Evolutionary conservation across 2,888 invertebrate species (phyloP), one percentile per base, ranked within the genome.

Genomic region (Cephus pulcher): DNA sequence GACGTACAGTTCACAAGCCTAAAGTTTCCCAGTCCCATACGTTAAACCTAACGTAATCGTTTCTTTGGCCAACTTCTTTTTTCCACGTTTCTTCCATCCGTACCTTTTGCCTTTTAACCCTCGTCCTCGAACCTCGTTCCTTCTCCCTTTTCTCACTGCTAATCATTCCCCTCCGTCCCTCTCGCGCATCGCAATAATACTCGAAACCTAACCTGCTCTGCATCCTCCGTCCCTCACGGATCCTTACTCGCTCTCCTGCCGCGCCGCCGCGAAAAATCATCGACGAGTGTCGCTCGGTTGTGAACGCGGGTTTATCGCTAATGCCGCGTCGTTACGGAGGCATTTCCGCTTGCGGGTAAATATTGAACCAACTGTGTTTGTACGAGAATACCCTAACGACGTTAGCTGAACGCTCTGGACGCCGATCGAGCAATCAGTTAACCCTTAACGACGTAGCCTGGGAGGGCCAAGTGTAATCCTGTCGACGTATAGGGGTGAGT

Each of bases 401-500:
- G 37, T 74, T 74, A 30, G 30, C 11, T 56, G 56, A 9, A 56
- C 56, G 56, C 23, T 56, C 56, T 56, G 56, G 56, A 23, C 30
- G 40, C 77, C n/a, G n/a, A 68, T 77, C 34, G 37, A 34, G 71
- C 77, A 33, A 35, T 70, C 34, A 34, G 69, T 74, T 75, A 34
- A 76, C 76, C 68, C 32, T 81, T 84, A 74, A 82, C 83, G 80
- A 84, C 78, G 76, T 82, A 82, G 86, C 86, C 85, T 75, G 81
- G 85, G 85, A 75, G 81, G 85, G 85, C 87, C 85, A 86, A 80
- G 82, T 80, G 82, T 86, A 89, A 91, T 83, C 90, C 91, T 91
- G 91, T 91, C 90, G 90, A 87, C 89, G 87, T 83, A 84, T 80
- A 85, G 86, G 86, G 90, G 90, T 90, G 81, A 85, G 89, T 88